A percentile compares a stretch with the other conserved stretches of the same genome.
These are phyloP conservation scores for Calidris pugnax DNA, from an alignment of 2,113 vertebrate species.

Conservation along the genomic window DNA sequence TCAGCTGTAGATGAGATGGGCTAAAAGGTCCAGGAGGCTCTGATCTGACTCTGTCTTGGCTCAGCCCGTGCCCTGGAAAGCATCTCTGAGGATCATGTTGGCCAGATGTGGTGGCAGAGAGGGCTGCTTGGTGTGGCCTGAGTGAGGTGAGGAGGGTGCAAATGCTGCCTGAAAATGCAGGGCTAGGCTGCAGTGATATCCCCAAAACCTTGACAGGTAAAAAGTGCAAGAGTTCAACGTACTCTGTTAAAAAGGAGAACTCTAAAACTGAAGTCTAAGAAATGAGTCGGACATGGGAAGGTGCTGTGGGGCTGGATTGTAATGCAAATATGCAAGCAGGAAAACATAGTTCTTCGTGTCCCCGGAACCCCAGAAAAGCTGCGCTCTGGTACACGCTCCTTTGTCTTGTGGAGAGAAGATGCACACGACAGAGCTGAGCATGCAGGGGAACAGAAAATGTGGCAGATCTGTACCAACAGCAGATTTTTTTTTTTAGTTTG, in stretches of 20 bases:
- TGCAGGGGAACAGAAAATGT: rapidly evolving
- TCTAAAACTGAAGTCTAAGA: not conserved
- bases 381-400: not conserved
- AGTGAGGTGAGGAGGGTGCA: not conserved
- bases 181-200: not conserved
- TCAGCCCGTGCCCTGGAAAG: not conserved
- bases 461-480: not conserved
- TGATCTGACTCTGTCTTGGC: not conserved
- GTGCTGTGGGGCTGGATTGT: not conserved
- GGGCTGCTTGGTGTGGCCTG: not conserved
- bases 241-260: not conserved
- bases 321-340: not conserved
- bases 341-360: not conserved
- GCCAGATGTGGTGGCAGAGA: not conserved
- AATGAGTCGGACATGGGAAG: not conserved
- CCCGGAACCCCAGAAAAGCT: not conserved
- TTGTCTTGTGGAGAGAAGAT: not conserved
- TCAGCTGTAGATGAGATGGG: not conserved
- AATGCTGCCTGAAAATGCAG: not conserved
- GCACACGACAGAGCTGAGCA: not conserved
- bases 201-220: not conserved
- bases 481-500: not conserved
- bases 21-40: not conserved
- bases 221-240: not conserved
- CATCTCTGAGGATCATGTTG: not conserved